Percentiles rank a stretch among this genome's conserved stretches.
phyloP scores from a whole-genome alignment of 2,888 invertebrate genomes.

The Gisinianus flammeolus region DNA sequence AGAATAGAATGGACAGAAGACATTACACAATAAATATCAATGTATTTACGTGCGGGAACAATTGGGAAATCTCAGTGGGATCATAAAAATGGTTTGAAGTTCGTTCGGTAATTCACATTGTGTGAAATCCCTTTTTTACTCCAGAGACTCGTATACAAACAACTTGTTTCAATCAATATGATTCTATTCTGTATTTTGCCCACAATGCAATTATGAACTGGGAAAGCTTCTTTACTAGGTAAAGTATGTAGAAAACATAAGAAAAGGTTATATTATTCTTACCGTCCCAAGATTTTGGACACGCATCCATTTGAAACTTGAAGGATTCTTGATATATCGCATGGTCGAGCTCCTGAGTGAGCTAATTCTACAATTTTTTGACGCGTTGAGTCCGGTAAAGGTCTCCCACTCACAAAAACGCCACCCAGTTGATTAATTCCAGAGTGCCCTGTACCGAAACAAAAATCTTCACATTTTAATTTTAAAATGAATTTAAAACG shows the following conservation, averaged over 20 bases:
- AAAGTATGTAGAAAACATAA: too few relatives aligned
- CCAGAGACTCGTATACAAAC: slow-evolving; percentile 30
- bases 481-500: too few relatives aligned
- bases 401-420: slow-evolving; percentile 68
- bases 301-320: slow-evolving; percentile 69
- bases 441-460: slow-evolving; percentile 64
- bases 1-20: too few relatives aligned
- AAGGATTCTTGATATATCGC: slow-evolving; percentile 67
- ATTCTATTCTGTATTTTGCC: too few relatives aligned
- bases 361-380: slow-evolving; percentile 68
- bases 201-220: too few relatives aligned
- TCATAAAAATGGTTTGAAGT: slow-evolving; percentile 4
- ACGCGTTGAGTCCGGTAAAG: slow-evolving; percentile 66
- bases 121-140: slow-evolving; percentile 21
- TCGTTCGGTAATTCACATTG: slow-evolving; percentile 9
- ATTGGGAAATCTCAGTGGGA: not conserved
- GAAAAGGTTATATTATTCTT: too few relatives aligned
- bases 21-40: not conserved
- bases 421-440: slow-evolving; percentile 69
- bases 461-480: too few relatives aligned
- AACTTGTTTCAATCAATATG: too few relatives aligned
- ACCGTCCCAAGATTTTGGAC: slow-evolving; percentile 67
- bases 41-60: not conserved
- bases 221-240: too few relatives aligned
- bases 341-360: slow-evolving; percentile 67